These are phyloP conservation scores for Crypturellus undulatus DNA, from an alignment of 2,113 vertebrate species.

Conservation along the genomic window DNA sequence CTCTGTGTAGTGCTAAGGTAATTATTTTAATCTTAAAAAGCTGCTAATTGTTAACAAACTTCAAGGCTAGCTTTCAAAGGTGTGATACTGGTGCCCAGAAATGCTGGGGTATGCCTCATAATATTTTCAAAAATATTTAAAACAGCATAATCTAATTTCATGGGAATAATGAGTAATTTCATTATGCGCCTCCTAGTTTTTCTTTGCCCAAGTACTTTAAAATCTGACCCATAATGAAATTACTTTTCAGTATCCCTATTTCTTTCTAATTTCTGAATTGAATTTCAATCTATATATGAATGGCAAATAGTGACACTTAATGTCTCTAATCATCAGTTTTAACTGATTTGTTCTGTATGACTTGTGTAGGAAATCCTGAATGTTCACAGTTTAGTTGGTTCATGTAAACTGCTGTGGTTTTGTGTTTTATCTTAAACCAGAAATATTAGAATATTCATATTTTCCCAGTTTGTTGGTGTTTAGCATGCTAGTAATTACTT, in stretches of 20 bases:
- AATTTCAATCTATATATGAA: neutral
- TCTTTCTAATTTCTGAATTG: slow-evolving; percentile 12
- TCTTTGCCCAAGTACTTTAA: slow-evolving; percentile 25
- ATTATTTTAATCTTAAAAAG: neutral
- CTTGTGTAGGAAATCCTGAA: neutral
- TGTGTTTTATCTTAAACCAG: neutral
- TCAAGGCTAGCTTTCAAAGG: neutral
- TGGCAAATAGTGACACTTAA: neutral
- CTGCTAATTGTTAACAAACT: neutral
- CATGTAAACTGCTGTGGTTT: neutral
- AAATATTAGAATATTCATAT: neutral
- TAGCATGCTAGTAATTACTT: neutral
- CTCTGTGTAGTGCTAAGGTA: neutral
- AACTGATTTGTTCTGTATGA: neutral
- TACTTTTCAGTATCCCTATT: neutral
- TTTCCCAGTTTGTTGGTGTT: neutral
- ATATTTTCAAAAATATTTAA: neutral
- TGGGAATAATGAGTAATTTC: neutral
- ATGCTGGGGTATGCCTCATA: neutral
- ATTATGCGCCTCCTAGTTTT: neutral
- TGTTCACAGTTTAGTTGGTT: neutral
- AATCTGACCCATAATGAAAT: neutral
- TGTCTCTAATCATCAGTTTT: neutral
- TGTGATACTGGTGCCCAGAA: neutral
- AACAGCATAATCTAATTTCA: neutral